phyloP scores from a whole-genome alignment of 2,888 invertebrate species.

The Anticlea derivata region DNA sequence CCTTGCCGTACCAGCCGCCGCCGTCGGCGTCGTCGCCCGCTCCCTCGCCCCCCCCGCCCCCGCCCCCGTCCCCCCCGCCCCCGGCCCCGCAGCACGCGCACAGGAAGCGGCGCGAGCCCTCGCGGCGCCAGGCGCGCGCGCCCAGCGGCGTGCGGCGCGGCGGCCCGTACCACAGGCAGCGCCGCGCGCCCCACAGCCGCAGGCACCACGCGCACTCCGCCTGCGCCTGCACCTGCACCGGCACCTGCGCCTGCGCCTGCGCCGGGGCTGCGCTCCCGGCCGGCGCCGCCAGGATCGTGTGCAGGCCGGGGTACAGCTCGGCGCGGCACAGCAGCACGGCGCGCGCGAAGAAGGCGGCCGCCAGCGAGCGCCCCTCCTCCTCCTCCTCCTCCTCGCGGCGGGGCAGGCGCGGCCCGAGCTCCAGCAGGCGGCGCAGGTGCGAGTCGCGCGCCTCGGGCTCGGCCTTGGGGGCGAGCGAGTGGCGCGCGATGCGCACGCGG shows the following conservation, averaged over 20 bases:
- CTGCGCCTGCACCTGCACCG: too few relatives aligned
- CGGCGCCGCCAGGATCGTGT: constrained; percentile 81
- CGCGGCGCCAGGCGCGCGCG: constrained; percentile 56
- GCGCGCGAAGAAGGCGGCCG: constrained; percentile 74
- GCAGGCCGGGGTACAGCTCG: constrained; percentile 83
- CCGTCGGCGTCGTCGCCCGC: constrained; percentile 41
- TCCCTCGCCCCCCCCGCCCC: constrained; percentile 23
- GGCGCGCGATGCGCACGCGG: constrained; percentile 41
- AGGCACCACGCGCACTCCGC: constrained; percentile 64
- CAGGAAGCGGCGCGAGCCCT: constrained; percentile 84
- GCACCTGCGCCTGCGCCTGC: constrained; percentile 28
- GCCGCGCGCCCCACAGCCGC: constrained; percentile 54
- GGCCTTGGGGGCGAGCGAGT: constrained; percentile 8
- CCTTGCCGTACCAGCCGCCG: constrained; percentile 94
- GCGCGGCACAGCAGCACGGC: constrained; percentile 75
- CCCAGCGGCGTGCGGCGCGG: constrained; percentile 56
- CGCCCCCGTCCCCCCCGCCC: constrained; percentile 27
- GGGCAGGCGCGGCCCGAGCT: constrained; percentile 32
- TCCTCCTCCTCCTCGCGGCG: too few relatives aligned
- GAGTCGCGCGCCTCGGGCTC: constrained; percentile 36
- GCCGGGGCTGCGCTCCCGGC: constrained; percentile 33
- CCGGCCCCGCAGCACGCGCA: constrained; percentile 86
- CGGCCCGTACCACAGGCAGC: constrained; percentile 81
- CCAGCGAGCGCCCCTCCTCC: constrained; percentile 48
- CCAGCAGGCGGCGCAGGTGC: constrained; percentile 49